Evolutionary conservation across 2,113 vertebrate species (phyloP), one percentile per base, ranked within the genome.

Genomic region (Podilymbus podiceps): DNA sequence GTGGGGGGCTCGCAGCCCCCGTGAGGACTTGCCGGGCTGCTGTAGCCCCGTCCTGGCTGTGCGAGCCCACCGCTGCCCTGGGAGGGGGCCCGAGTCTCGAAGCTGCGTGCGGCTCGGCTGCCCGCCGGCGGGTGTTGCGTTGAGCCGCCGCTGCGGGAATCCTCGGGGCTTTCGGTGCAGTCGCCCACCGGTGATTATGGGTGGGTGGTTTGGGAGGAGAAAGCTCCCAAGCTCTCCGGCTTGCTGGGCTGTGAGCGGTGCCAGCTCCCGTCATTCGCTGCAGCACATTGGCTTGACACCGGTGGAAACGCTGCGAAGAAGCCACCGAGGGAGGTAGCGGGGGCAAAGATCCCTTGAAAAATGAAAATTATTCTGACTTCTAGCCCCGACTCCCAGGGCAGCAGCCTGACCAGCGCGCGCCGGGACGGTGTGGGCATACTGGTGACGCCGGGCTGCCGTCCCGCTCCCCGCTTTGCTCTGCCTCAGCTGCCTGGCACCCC

Each of bases 91-190:
- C 1, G 1, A 6, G 8, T 10, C 66, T 33, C 17, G 10, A 9
- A 22, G 9, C 60, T 38, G 2, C 1, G 9, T 8, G 2, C 15
- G 1, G 11, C 28, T n/a, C 53, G 4, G 2, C 49, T 60, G 59
- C 81, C 33, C 5, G 7, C 2, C 0, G 0, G 16, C 9, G 49
- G 49, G 22, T 13, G 12, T 22, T 9, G 11, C 38, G 2, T 17
- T 0, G 69, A 68, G 17, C 52, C 4, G 6, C n/a, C 11, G 44
- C 64, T 71, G 25, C 0, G 22, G 68, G 64, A 66, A 23, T 50
- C 64, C 68, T 17, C 2, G 1, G 52, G 46, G 13, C 27, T 6
- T 27, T 11, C 1, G 4, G 63, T 21, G 72, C 56, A 12, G 2
- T 5, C 14, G 59, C 76, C 80, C 25, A 0, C 17, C 0, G 56